These are phyloP conservation scores for Heterodera carotae DNA, from an alignment of 1,140 invertebrate species.

Conservation along the genomic window DNA sequence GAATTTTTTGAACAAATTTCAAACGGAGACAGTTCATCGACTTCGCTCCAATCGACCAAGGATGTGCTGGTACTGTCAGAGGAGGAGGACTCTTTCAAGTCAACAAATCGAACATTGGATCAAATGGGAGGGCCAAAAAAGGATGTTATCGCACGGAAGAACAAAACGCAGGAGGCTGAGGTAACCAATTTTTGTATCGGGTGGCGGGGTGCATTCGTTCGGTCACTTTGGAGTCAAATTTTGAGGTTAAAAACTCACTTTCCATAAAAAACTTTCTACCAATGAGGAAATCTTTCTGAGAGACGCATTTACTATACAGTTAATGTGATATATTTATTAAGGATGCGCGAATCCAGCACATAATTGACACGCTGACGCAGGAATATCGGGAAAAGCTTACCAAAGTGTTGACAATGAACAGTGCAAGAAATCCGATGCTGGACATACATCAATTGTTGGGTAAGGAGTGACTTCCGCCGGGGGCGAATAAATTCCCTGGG, in stretches of 20 bases:
- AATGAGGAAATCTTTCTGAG: too few species aligned
- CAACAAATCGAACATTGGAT: not conserved
- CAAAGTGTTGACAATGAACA: conserved; percentile 16
- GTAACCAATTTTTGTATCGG: too few species aligned
- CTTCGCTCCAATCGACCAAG: not conserved
- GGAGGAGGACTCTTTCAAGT: not conserved
- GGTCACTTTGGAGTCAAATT: too few species aligned
- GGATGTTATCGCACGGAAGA: too few species aligned
- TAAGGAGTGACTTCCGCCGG: too few species aligned
- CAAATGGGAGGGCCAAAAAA: too few species aligned
- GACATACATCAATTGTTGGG: not conserved
- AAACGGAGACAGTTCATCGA: not conserved
- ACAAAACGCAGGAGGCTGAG: too few species aligned
- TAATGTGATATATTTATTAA: not conserved
- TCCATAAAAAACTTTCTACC: not conserved
- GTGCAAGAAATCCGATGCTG: not conserved
- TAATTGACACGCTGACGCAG: conserved; percentile 8
- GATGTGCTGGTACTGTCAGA: not conserved
- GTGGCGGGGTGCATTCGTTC: too few species aligned
- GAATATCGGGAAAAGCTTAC: conserved; percentile 19
- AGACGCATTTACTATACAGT: too few species aligned
- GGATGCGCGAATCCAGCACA: not conserved
- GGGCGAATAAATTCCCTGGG: too few species aligned
- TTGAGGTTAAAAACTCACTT: not conserved
- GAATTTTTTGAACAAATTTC: conserved; percentile 35